Base-by-base conservation (phyloP, 92 coral and sea anemone genomes). In the Umimayanthus kanabou region DNA sequence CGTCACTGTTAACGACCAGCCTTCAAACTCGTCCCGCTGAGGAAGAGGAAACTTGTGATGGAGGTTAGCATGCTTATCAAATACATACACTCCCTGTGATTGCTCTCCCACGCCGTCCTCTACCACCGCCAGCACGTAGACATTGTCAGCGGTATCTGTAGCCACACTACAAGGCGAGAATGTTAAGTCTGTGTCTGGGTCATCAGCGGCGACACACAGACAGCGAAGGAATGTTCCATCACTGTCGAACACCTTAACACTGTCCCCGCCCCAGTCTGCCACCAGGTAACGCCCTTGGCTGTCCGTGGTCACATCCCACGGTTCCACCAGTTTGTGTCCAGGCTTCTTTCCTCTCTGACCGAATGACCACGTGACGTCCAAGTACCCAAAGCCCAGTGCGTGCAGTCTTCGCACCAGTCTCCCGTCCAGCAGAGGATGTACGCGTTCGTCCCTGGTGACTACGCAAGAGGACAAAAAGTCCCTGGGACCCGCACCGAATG, bases 241-340 rank as follows among this genome's bases (percentile, higher is more conserved):
- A 47, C 49, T 71, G 84, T 83, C 86, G 43, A 87, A 92, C 22
- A 90, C 85, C 70, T 92, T 92, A 6, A 92, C 85, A n/a, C 43
- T 73, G 42, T 79, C 42, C 45, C 88, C 92, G 0, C 50, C 61
- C 49, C 77, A 16, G 88, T 90, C 93, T 30, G 89, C 91, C n/a
- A 92, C 91, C 11, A 87, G 79, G 71, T 81, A 92, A 4, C 85
- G 84, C 1, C 91, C 93, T 8, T 28, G 69, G 40, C 89, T 55
- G 71, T 90, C 80, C 25, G 90, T 75, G 7, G 93, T 43, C 33
- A 92, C 85, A 45, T 79, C 86, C 58, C 84, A 26, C 4, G 93
- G 89, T 4, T 71, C 75, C 33, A 71, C 55, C 25, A 92, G 85
- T 47, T 50, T 89, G 39, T 92, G 85, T 33, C 53, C 76, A 23